phyloP scores from a whole-genome alignment of 2,888 invertebrate species.

The Trissolcus brochymenae region DNA sequence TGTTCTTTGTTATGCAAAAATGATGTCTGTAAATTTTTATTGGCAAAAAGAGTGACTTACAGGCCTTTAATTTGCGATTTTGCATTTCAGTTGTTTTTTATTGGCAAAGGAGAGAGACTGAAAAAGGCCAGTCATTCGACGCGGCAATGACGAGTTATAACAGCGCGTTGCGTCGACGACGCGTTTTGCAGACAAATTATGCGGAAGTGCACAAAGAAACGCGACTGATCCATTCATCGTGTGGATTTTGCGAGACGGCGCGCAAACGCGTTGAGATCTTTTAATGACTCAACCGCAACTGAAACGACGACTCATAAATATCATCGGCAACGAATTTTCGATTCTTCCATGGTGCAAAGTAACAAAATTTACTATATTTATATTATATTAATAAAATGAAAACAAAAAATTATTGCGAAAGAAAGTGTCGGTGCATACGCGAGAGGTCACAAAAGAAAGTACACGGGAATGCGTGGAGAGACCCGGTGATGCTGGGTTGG shows the following conservation, averaged over 20 bases:
- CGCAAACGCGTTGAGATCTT: conserved; percentile 51
- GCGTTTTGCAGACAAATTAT: conserved; percentile 68
- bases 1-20: no score
- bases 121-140: conserved; percentile 45
- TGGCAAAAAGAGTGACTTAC: conserved; percentile 15
- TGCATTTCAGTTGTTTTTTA: conserved; percentile 25
- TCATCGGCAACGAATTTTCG: conserved; percentile 1
- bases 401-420: no score
- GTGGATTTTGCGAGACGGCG: conserved; percentile 44
- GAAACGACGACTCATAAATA: conserved; percentile 52
- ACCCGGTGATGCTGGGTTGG: conserved; percentile 3
- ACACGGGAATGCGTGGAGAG: not conserved
- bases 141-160: conserved; percentile 52
- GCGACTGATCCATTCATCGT: conserved; percentile 52
- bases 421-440: no score
- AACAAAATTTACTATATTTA: no score
- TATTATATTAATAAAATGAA: no score
- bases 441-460: conserved; percentile 14
- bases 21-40: no score
- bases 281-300: conserved; percentile 53
- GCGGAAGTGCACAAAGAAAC: conserved; percentile 66
- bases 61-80: conserved; percentile 44
- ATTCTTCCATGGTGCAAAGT: no score
- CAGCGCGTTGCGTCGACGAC: conserved; percentile 52
- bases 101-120: conserved; percentile 19